Conservation (phyloP, 1,140 invertebrate genomes). For the Battus philenor region DNA sequence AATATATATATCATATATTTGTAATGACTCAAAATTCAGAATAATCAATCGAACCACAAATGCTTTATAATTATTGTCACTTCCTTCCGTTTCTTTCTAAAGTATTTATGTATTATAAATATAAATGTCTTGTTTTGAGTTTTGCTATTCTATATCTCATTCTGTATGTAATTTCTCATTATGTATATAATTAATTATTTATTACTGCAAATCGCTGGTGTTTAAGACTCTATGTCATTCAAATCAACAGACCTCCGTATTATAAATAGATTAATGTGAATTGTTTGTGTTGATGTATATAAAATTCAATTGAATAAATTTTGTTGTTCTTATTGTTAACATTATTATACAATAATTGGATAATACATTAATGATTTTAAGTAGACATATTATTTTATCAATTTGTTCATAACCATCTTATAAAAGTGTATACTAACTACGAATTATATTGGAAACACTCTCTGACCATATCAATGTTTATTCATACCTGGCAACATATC, state of each 20-base stretch:
- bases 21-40: too few relatives aligned
- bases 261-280: not conserved
- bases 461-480: conserved; percentile 1
- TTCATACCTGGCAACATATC: too few relatives aligned
- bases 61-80: not conserved
- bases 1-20: too few relatives aligned
- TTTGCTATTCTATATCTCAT: not conserved
- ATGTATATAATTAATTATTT: not conserved
- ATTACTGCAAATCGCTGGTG: not conserved
- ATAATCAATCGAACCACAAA: conserved; percentile 11
- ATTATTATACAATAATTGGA: conserved; percentile 31
- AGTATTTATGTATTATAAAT: too few relatives aligned
- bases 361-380: conserved; percentile 39
- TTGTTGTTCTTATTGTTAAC: conserved; percentile 62
- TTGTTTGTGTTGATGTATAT: conserved; percentile 8
- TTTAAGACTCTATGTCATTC: not conserved
- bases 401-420: conserved; percentile 46
- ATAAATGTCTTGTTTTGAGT: too few relatives aligned
- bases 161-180: not conserved
- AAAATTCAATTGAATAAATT: conserved; percentile 22
- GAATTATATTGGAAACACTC: conserved; percentile 16
- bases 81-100: not conserved
- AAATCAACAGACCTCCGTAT: too few relatives aligned
- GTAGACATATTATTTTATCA: conserved; percentile 27
- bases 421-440: conserved; percentile 46